Evolutionary conservation across 2,888 invertebrate species (phyloP), one percentile per base, ranked within the genome.

Genomic region (Busseola fusca): DNA sequence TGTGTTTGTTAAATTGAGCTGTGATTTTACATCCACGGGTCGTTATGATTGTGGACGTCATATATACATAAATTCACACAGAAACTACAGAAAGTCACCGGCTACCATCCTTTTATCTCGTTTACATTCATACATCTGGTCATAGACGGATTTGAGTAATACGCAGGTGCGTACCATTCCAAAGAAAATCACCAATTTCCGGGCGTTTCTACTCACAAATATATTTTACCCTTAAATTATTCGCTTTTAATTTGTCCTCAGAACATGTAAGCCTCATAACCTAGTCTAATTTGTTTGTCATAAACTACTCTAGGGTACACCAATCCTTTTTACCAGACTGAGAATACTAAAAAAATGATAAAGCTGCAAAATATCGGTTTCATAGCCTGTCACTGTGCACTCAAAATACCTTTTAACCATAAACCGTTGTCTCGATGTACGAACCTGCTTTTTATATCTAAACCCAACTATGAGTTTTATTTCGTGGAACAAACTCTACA

Each of bases 361-460:
- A 25, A n/a, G 12, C n/a, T 42, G 3, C 12, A 30, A 42, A 65
- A 42, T 62, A 45, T 60, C 30, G 14, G 18, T 66, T 60, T 59
- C 48, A 67, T 16, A 63, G 12, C 10, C 14, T 10, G 37, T 37
- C 40, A 12, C n/a, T 2, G 1, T 16, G 2, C 21, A 27, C 12
- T 34, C 27, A 56, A 56, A 56, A 62, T 21, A 42, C 42, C 54
- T 42, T 69, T 69, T 7, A 56, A 27, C 21, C 14, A 1, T n/a
- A 21, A 56, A 27, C 21, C 14, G 5, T n/a, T 16, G 1, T 45
- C 9, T 25, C 25, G 42, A 5, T 16, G 34, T 27, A n/a, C 16
- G 9, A 69, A 45, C 37, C 21, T n/a, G 1, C 21, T 37, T 37
- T 69, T 69, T 37, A n/a, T 7, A 37, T 56, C 66, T 14, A 48